Evolutionary conservation across 2,888 invertebrate genomes (phyloP).

Genomic region (Rhorus exstirpatorius): DNA sequence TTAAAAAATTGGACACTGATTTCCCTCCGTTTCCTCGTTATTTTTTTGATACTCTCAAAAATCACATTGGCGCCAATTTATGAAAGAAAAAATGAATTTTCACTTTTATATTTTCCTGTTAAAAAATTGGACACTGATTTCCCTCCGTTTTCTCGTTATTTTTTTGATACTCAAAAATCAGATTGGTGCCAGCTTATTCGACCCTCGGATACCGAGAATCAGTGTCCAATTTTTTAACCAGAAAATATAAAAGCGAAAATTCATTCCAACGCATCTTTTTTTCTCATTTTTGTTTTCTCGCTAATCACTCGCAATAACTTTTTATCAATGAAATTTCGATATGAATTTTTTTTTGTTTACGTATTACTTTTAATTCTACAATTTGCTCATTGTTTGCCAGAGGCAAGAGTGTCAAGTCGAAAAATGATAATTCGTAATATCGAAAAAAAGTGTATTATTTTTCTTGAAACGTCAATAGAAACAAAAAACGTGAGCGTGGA

Average conservation of each 20-base stretch:
- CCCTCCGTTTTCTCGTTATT: background rate
- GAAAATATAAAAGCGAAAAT: background rate
- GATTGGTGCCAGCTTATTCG: background rate
- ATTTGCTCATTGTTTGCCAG: background rate
- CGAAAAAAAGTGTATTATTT: background rate
- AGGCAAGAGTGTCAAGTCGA: too few relatives aligned
- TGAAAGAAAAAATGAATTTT: too few relatives aligned
- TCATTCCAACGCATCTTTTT: background rate
- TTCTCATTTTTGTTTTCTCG: background rate
- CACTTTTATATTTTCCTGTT: background rate
- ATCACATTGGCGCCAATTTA: too few relatives aligned
- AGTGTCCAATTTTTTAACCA: background rate
- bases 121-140: background rate
- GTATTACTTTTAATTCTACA: background rate
- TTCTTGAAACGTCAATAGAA: slow-evolving; percentile 85
- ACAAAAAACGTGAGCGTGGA: slow-evolving; percentile 93
- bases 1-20: too few relatives aligned
- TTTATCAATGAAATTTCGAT: background rate
- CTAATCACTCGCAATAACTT: background rate
- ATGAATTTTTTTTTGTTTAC: too few relatives aligned
- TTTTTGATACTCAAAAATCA: background rate
- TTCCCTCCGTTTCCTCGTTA: too few relatives aligned
- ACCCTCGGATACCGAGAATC: background rate
- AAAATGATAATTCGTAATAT: background rate
- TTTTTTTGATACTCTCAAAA: too few relatives aligned